phyloP scores from a whole-genome alignment of 2,113 vertebrate genomes.

The Cnemophilus loriae region DNA sequence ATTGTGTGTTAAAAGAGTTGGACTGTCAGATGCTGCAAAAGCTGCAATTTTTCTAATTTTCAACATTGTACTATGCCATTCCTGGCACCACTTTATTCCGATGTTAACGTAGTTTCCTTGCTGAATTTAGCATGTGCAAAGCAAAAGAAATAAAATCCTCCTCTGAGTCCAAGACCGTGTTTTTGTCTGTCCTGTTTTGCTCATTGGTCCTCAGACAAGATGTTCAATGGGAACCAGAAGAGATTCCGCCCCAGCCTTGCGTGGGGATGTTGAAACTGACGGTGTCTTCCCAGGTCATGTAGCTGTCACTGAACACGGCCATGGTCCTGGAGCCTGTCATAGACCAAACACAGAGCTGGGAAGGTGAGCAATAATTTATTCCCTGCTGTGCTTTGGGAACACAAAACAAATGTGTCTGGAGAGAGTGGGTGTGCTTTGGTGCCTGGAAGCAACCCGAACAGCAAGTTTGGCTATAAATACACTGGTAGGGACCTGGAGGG shows the following conservation, averaged over 20 bases:
- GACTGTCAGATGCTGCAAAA: not conserved
- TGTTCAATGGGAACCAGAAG: not conserved
- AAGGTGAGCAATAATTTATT: not conserved
- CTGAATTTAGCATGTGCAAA: not conserved
- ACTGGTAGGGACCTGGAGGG: not conserved
- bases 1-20: not conserved
- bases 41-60: not conserved
- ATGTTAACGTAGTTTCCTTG: not conserved
- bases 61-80: not conserved
- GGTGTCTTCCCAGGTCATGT: not conserved
- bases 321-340: not conserved
- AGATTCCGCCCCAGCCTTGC: accelerated
- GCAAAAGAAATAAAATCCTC: not conserved
- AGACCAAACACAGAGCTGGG: not conserved
- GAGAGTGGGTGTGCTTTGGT: not conserved
- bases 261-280: not conserved
- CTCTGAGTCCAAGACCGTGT: not conserved
- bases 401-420: not conserved
- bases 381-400: not conserved
- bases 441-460: not conserved
- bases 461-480: not conserved
- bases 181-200: not conserved
- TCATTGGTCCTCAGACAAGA: not conserved
- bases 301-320: not conserved
- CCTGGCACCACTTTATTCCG: not conserved